Evolutionary conservation across 2,113 vertebrate genomes (phyloP).

Genomic region (Gorsachius goisagi): DNA sequence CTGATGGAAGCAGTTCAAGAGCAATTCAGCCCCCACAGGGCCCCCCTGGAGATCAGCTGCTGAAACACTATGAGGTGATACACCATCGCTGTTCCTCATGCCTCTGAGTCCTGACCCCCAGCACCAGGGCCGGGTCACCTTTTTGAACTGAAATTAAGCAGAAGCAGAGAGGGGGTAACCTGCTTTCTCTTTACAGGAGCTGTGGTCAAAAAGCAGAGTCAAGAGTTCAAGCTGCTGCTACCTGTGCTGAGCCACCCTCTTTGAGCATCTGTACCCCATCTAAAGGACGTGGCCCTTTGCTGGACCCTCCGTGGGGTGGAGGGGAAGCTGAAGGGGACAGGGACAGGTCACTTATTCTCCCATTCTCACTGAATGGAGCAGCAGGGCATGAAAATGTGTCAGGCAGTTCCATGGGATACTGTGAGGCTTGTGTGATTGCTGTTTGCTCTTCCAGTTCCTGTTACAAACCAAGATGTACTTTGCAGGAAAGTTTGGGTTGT

Average conservation of each 20-base stretch:
- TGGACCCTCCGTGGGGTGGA: background rate
- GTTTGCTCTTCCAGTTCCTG: background rate
- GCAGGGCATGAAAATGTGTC: background rate
- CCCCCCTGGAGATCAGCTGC: background rate
- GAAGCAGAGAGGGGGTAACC: background rate
- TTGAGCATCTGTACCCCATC: background rate
- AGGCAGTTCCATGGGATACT: background rate
- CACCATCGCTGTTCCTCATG: background rate
- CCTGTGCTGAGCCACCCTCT: background rate
- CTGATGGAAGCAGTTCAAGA: background rate
- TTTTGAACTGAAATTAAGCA: background rate
- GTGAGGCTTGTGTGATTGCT: background rate
- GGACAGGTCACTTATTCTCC: background rate
- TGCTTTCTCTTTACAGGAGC: background rate
- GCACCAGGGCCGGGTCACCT: background rate
- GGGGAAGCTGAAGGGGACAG: background rate
- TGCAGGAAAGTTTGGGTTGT: background rate
- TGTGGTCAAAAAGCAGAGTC: background rate
- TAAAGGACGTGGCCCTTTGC: background rate
- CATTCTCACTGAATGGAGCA: background rate
- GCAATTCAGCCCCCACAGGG: background rate
- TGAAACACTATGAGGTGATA: background rate
- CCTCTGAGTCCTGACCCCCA: background rate
- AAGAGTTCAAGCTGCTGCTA: background rate
- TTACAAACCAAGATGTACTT: background rate